Evolutionary conservation across 2,797 vertebrate genomes (phyloP).

Genomic region (Melopsittacus undulatus): DNA sequence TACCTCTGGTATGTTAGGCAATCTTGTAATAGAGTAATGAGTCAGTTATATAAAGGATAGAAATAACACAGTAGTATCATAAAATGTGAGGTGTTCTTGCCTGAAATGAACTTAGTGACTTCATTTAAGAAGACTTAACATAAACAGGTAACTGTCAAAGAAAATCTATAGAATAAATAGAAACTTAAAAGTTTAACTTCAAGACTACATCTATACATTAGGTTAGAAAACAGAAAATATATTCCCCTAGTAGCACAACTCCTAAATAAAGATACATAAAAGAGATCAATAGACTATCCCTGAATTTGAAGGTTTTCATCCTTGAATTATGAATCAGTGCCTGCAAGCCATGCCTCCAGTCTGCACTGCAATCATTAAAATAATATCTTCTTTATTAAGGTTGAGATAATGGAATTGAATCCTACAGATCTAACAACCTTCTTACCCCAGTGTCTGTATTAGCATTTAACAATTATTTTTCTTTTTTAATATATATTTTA

Average conservation of each 20-base stretch:
- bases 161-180: slow-evolving; percentile 8
- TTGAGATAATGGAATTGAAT: neutral
- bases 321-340: slow-evolving; percentile 6
- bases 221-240: neutral
- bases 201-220: neutral
- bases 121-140: neutral
- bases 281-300: neutral
- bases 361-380: neutral
- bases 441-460: neutral
- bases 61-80: neutral
- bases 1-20: neutral
- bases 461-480: neutral
- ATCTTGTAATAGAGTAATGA: neutral
- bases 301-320: neutral
- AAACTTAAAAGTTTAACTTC: neutral
- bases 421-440: neutral
- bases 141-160: neutral
- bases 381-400: neutral
- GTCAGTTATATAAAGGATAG: neutral
- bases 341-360: neutral
- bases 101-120: neutral
- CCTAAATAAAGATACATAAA: neutral
- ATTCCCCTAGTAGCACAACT: neutral
- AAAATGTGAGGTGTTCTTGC: neutral
- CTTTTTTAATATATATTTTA: neutral